phyloP scores from a whole-genome alignment of 2,888 invertebrate genomes.

The Seladonia tumulorum region DNA sequence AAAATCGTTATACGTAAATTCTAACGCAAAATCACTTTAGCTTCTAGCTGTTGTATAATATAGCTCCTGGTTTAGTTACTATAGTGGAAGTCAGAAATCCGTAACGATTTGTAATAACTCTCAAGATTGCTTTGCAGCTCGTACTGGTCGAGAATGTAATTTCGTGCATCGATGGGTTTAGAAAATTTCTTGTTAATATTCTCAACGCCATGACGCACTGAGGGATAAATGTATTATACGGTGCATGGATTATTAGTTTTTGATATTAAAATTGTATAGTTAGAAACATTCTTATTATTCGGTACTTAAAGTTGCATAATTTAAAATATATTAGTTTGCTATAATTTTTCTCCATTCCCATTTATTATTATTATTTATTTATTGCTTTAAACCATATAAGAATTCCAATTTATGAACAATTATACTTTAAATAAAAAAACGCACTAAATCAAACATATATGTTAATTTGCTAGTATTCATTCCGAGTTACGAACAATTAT shows the following conservation, averaged over 20 bases:
- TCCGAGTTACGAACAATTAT: not conserved
- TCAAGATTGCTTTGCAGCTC: constrained; percentile 43
- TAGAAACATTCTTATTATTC: not conserved
- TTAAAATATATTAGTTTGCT: not conserved
- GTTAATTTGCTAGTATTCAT: not conserved
- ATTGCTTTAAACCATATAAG: no score
- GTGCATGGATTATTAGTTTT: constrained; percentile 48
- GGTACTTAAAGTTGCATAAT: not conserved
- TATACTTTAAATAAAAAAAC: not conserved
- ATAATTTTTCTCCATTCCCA: no score
- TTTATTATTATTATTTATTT: no score
- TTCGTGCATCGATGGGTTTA: constrained; percentile 59
- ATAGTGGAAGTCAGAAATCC: constrained; percentile 4
- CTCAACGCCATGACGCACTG: constrained; percentile 15
- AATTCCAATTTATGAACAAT: no score
- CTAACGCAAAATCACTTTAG: not conserved
- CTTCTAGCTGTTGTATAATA: not conserved
- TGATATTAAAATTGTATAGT: not conserved
- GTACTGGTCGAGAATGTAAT: constrained; percentile 55
- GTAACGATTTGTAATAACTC: constrained; percentile 29
- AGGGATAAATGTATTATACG: constrained; percentile 12
- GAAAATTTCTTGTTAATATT: constrained; percentile 59
- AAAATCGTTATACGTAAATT: not conserved
- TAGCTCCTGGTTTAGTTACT: not conserved
- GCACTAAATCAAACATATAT: not conserved